Evolutionary conservation across 2,797 vertebrate genomes (phyloP).

Genomic region (Tokudaia tokunoshimensis): DNA sequence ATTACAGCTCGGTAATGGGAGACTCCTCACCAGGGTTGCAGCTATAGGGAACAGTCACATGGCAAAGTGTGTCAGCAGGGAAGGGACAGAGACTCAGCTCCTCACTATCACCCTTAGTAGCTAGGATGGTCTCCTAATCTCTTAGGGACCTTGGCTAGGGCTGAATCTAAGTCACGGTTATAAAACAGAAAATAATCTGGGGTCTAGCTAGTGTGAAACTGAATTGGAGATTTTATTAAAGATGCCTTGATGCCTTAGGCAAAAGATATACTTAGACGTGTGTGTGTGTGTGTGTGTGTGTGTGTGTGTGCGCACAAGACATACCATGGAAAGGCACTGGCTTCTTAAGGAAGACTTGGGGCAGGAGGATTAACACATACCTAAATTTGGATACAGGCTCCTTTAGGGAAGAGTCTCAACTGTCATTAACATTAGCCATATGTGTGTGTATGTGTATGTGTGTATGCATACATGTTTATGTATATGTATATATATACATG

Average conservation of each 20-base stretch:
- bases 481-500: not conserved
- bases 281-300: not conserved
- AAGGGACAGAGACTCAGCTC: not conserved
- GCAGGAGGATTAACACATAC: not conserved
- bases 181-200: not conserved
- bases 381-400: not conserved
- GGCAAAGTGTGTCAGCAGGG: not conserved
- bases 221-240: not conserved
- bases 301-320: not conserved
- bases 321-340: not conserved
- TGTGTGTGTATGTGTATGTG: no score
- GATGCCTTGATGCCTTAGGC: not conserved
- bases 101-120: not conserved
- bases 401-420: not conserved
- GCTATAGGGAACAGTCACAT: slow-evolving; percentile 78
- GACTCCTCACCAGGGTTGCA: slow-evolving; percentile 84
- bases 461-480: no score
- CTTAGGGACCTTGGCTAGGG: not conserved
- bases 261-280: not conserved
- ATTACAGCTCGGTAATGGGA: slow-evolving; percentile 67
- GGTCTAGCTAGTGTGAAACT: not conserved
- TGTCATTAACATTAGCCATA: no score
- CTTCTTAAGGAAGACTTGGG: not conserved
- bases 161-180: not conserved
- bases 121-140: not conserved